Evolutionary conservation across 2,113 vertebrate genomes (phyloP), one percentile per base, ranked within the genome.

Genomic region (Origma solitaria): DNA sequence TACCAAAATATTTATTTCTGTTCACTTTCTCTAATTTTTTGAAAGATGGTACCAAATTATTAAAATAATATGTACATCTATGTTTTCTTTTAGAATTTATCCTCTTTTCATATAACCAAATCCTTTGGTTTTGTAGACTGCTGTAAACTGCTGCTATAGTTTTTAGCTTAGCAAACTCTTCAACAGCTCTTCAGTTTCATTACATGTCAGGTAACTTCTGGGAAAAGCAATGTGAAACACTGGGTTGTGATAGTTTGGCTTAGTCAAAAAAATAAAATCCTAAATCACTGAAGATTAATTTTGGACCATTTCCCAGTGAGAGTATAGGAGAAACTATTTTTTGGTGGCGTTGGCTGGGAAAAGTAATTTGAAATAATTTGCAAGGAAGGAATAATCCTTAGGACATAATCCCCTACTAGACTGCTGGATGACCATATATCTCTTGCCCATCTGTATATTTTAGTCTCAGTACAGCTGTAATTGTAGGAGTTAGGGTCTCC

Each of bases 11-110:
- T 38, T 62, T 62, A 20, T 51, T 85, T 66, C 4, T 58, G 18
- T 38, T 62, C 4, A 24, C 1, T 66, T 49, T 49, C 12, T 61
- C 49, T 90, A 9, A 6, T 54, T 75, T 84, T 25, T 33, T 44
- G 21, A 30, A 64, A 33, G 2, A 28, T 35, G 0, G 5, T n/a
- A 51, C 17, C 28, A 49, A 38, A 21, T 35, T 7, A 4, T 15
- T 4, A 27, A 35, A 56, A 69, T 2, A 27, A 28, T 14, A 17
- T 15, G 42, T 49, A 10, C 2, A 28, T 54, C 0, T 47, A 20
- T 45, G 1, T 69, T 84, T 89, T 82, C 4, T 70, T 84, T 79
- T n/a, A 82, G 17, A 73, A 45, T 58, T 50, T 44, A 56, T 66
- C 20, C 7, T 89, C 13, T 85, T 92, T 82, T 78, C 27, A 42